phyloP scores from a whole-genome alignment of 2,113 vertebrate species.

The Montifringilla adamsi region DNA sequence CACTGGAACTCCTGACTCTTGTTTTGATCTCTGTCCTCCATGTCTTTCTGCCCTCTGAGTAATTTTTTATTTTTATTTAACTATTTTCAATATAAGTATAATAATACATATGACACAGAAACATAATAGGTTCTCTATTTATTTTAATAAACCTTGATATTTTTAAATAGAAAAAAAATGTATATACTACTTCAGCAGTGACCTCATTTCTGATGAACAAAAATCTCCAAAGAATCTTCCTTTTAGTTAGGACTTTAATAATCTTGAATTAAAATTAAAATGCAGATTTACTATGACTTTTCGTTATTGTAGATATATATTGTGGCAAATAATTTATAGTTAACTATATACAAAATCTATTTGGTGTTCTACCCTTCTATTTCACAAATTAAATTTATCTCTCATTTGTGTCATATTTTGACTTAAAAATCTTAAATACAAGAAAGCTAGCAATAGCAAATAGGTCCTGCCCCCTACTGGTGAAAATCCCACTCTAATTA shows the following conservation, averaged over 20 bases:
- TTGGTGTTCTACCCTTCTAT: background rate
- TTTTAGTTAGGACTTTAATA: constrained; percentile 4
- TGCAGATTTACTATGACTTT: background rate
- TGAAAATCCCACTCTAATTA: background rate
- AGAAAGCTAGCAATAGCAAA: background rate
- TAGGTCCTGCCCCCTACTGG: background rate
- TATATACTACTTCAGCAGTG: background rate
- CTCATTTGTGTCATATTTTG: background rate
- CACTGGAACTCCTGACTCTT: background rate
- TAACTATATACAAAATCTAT: background rate
- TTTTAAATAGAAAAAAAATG: background rate
- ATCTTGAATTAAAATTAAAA: constrained; percentile 18
- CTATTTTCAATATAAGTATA: background rate
- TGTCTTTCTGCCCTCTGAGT: background rate
- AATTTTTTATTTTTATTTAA: background rate
- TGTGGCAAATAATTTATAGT: background rate
- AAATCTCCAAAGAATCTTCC: background rate
- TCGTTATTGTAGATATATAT: background rate
- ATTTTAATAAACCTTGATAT: background rate
- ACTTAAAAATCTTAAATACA: background rate
- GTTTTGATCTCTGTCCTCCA: background rate
- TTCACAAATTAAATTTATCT: background rate
- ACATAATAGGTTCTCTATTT: background rate
- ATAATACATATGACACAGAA: background rate
- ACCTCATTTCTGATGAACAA: background rate